A percentile compares a stretch with the other conserved stretches of the same genome.
phyloP scores from a whole-genome alignment of 2,888 invertebrate species.

The Pristionchus entomophagus region DNA sequence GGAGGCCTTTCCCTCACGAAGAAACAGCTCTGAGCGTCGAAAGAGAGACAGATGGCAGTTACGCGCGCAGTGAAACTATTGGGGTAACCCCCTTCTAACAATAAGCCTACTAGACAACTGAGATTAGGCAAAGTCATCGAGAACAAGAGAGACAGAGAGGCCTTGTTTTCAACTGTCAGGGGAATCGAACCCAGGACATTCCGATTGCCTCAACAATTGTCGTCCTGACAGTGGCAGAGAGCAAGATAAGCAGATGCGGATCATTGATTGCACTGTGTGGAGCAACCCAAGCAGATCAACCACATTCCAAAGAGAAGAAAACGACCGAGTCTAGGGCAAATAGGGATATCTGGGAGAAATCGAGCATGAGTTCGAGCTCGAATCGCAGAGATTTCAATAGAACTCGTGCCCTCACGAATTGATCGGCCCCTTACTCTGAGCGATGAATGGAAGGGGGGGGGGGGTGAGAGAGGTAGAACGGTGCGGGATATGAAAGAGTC shows the following conservation, averaged over 20 bases:
- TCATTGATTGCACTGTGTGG: slow-evolving; percentile 6
- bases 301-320: background rate
- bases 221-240: background rate
- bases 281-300: background rate
- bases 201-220: background rate
- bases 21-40: background rate
- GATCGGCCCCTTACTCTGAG: background rate
- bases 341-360: background rate
- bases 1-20: background rate
- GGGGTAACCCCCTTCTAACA: background rate
- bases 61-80: background rate
- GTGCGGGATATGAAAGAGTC: slow-evolving; percentile 4
- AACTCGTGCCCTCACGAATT: too few relatives aligned
- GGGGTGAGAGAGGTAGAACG: background rate
- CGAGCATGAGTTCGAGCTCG: background rate
- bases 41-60: background rate
- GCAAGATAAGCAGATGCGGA: background rate
- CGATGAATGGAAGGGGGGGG: background rate
- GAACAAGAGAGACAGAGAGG: background rate
- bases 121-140: background rate
- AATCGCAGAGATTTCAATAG: background rate
- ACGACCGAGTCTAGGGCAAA: background rate
- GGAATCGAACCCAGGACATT: background rate
- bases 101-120: background rate
- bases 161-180: background rate